Evolutionary conservation across 2,113 vertebrate genomes (phyloP), one percentile per base, ranked within the genome.

Genomic region (Percopsis transmontana): DNA sequence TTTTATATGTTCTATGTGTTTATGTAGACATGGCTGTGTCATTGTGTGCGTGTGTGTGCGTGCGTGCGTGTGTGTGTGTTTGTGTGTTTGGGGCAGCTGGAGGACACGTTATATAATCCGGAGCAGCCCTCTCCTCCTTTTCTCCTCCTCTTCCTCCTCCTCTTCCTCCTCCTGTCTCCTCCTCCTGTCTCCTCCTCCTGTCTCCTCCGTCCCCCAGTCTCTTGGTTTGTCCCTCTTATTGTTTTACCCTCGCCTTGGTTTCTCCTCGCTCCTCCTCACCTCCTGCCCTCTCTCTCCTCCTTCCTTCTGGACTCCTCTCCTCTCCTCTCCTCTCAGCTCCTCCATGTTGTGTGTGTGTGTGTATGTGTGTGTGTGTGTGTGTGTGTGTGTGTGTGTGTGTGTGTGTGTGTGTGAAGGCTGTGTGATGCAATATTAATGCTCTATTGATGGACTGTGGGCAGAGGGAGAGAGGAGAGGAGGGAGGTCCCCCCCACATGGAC

Each of bases 341-440:
- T 70, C 70, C 68, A 53, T 68, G 73, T 76, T 76, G 68, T 74
- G 60, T 19, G 57, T 39, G 18, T 39, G 56, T 58, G 56, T 40
- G 38, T 41, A 33, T 58, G 39, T 58, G 56, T 58, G 39, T 41
- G 56, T 58, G 56, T 40, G 56, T 41, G 57, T 42, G 57, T 59
- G 57, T 18, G 39, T 59, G 57, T 42, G 45, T 66, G 33, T 65
- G 56, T 65, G 54, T 61, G 62, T 66, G 50, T 60, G 57, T 50
- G 45, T 16, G 45, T 58, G 16, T 56, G 83, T 74, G 76, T 80
- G 69, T 11, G 47, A 67, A 69, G 70, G 76, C 77, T 76, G 74
- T 74, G 74, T 79, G 71, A 77, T 88, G 87, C 87, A 89, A 90
- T 90, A 91, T 91, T 91, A 88, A 92, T 91, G 85, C 70, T 77